These are phyloP conservation scores for Stenodera caucasica DNA, from an alignment of 2,888 invertebrate genomes.

Conservation along the genomic window DNA sequence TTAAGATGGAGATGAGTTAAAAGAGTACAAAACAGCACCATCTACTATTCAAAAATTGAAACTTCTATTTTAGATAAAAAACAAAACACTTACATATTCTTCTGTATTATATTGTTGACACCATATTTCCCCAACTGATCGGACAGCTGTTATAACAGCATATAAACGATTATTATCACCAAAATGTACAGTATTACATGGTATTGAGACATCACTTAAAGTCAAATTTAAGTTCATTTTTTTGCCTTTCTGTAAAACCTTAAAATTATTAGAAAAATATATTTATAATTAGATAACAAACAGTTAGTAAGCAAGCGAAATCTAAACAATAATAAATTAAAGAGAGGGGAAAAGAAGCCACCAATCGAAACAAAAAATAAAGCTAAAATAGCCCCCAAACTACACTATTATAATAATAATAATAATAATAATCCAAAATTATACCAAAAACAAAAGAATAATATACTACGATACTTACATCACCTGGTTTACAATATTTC, in stretches of 20 bases:
- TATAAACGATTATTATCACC: conserved; percentile 53
- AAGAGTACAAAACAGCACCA: too few relatives aligned
- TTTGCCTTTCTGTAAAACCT: conserved; percentile 53
- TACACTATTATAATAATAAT: background rate
- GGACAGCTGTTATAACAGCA: conserved; percentile 54
- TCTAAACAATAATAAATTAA: conserved; percentile 5
- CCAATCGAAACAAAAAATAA: too few relatives aligned
- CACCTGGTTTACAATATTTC: conserved; percentile 48
- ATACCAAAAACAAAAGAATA: background rate
- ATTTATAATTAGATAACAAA: background rate
- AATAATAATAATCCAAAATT: too few relatives aligned
- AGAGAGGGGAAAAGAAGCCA: too few relatives aligned
- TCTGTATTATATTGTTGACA: conserved; percentile 57
- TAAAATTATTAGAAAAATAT: conserved; percentile 9
- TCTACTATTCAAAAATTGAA: too few relatives aligned
- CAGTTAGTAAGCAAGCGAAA: conserved; percentile 26
- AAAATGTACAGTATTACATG: conserved; percentile 49
- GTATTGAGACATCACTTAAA: conserved; percentile 47
- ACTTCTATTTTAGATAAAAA: too few relatives aligned
- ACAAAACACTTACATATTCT: conserved; percentile 55
- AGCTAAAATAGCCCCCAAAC: background rate
- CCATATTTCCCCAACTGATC: conserved; percentile 58
- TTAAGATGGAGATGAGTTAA: too few relatives aligned
- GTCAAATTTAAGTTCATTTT: conserved; percentile 27
- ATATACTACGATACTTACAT: conserved; percentile 44